phyloP scores from a whole-genome alignment of 2,113 vertebrate genomes.

The Anolis carolinensis region DNA sequence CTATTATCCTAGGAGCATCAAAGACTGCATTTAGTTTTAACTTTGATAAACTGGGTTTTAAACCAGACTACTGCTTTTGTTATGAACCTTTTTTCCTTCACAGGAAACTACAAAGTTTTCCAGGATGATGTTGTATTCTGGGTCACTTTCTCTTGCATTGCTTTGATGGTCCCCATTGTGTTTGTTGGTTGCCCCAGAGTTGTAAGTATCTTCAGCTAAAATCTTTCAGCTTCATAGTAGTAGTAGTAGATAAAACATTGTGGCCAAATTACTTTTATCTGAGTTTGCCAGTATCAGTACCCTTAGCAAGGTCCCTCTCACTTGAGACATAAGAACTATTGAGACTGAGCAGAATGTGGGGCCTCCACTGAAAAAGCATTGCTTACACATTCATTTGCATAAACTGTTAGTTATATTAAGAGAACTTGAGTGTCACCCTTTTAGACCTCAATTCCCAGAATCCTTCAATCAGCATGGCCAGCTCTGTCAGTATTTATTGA shows the following conservation, averaged over 20 bases:
- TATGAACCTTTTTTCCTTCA: conserved; percentile 18
- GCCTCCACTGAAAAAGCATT: not conserved
- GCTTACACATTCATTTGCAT: not conserved
- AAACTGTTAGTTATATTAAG: not conserved
- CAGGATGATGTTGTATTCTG: conserved; percentile 85
- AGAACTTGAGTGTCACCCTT: too few relatives aligned
- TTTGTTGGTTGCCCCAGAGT: conserved; percentile 89
- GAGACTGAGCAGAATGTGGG: not conserved
- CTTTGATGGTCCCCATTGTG: conserved; percentile 80
- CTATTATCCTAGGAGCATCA: not conserved
- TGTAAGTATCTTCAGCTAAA: conserved; percentile 69
- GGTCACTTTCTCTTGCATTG: conserved; percentile 85
- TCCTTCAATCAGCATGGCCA: not conserved
- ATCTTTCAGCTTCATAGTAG: not conserved
- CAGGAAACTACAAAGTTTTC: conserved; percentile 87
- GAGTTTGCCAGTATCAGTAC: not conserved
- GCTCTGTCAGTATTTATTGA: too few relatives aligned
- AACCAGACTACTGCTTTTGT: not conserved
- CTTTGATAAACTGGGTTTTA: conserved; percentile 7
- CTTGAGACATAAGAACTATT: not conserved
- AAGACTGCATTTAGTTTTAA: not conserved
- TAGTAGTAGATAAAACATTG: not conserved
- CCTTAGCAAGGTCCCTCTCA: not conserved
- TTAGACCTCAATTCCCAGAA: not conserved
- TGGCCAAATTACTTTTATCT: not conserved